Percentiles rank a stretch among this genome's conserved stretches.
Conservation (phyloP, 53 echinoderm and acorn worm genomes). For the Holothuria leucospilota region DNA sequence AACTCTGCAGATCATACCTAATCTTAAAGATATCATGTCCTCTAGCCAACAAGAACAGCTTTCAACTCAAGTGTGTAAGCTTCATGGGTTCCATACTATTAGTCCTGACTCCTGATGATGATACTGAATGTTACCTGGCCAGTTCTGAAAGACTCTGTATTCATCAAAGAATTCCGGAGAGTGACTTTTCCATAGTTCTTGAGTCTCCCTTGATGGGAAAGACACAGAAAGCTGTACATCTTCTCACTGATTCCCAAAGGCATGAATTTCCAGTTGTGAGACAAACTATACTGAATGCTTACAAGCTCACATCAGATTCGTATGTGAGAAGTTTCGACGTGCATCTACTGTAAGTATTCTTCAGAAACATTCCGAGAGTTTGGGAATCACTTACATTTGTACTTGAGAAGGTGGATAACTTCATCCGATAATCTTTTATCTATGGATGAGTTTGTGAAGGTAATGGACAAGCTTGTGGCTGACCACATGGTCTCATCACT, state of each 20-base stretch:
- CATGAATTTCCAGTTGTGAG: constrained; percentile 35
- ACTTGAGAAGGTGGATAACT: constrained; percentile 3
- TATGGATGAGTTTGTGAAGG: neutral
- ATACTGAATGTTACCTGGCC: constrained; percentile 46
- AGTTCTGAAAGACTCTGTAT: constrained; percentile 61
- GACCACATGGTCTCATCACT: too few relatives aligned
- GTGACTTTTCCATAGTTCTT: too few relatives aligned
- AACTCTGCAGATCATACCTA: too few relatives aligned
- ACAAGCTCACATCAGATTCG: constrained; percentile 46
- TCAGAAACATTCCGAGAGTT: neutral
- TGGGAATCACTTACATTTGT: neutral
- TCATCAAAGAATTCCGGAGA: constrained; percentile 3
- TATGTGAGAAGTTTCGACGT: constrained; percentile 2
- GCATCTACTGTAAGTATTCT: constrained; percentile 8
- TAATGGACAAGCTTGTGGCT: too few relatives aligned
- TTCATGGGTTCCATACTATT: constrained; percentile 54
- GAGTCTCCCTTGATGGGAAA: constrained; percentile 66
- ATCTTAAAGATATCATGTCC: too few relatives aligned
- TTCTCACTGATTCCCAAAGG: constrained; percentile 48
- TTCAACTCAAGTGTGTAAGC: neutral
- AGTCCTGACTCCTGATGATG: constrained; percentile 51
- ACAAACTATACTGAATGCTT: constrained; percentile 49
- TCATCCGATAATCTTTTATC: constrained; percentile 2
- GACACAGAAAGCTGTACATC: constrained; percentile 62
- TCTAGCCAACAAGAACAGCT: too few relatives aligned